Conservation (phyloP, 2,797 vertebrate species). For the Crossoptilon crossoptilon region DNA sequence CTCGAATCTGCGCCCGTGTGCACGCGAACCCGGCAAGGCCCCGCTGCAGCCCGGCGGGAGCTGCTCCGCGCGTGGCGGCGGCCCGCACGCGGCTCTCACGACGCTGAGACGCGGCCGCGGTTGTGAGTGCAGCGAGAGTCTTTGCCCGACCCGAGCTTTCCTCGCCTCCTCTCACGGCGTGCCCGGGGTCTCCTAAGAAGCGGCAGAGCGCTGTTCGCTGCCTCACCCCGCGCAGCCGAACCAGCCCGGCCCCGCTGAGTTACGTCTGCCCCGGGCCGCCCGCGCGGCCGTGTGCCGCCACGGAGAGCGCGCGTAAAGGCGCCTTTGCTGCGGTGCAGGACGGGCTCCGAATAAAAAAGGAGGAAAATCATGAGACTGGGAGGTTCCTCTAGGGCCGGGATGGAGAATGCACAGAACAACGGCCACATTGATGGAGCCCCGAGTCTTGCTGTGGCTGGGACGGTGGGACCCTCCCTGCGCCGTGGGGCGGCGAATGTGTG, state of each 20-base stretch:
- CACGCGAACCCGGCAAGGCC: too few relatives aligned
- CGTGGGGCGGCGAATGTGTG: too few relatives aligned
- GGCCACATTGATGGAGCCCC: not conserved
- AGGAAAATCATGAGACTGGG: not conserved
- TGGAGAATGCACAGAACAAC: not conserved
- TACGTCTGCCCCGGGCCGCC: not conserved
- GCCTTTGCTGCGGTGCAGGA: not conserved
- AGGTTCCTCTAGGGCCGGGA: not conserved
- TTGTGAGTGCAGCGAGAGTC: not conserved
- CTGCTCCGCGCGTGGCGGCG: too few relatives aligned
- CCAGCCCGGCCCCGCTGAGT: not conserved
- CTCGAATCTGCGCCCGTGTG: too few relatives aligned
- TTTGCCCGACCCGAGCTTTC: not conserved
- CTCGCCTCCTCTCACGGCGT: not conserved
- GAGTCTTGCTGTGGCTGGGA: not conserved
- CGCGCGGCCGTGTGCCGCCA: too few relatives aligned
- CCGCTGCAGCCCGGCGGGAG: too few relatives aligned
- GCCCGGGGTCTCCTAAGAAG: not conserved
- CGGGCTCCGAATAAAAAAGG: not conserved
- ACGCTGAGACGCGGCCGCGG: not conserved
- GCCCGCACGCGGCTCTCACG: too few relatives aligned
- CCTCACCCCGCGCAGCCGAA: rapidly evolving
- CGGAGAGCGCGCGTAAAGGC: not conserved
- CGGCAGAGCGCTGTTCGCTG: not conserved
- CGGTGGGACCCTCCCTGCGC: not conserved